Percentiles rank a stretch among this genome's conserved stretches.
These are phyloP conservation scores for Aviceda subcristata DNA, from an alignment of 2,113 vertebrate genomes.

Conservation along the genomic window DNA sequence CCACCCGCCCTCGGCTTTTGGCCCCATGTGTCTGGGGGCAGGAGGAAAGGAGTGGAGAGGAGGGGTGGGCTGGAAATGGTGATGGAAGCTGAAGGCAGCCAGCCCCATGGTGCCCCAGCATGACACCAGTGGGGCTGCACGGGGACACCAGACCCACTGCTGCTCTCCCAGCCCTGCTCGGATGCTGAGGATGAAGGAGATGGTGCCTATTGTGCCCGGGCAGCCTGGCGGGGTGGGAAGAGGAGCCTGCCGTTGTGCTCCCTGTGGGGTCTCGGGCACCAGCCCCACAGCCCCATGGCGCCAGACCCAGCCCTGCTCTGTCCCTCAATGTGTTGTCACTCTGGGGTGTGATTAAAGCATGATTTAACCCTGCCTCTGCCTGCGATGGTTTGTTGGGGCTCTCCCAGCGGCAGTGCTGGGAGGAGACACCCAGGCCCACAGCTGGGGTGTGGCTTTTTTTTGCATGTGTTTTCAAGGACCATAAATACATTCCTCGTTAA, in stretches of 20 bases:
- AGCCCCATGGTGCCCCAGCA: accelerated
- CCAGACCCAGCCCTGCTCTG: neutral
- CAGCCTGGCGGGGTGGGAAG: neutral
- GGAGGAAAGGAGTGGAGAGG: neutral
- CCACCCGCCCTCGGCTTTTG: neutral
- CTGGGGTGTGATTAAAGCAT: slow-evolving; percentile 8
- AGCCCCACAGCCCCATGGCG: accelerated
- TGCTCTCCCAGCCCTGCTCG: neutral
- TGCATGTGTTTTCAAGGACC: neutral
- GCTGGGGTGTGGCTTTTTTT: neutral
- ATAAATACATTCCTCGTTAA: neutral
- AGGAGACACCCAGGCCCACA: neutral
- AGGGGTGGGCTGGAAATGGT: neutral
- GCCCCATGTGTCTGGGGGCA: neutral
- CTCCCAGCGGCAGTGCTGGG: neutral
- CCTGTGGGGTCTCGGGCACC: accelerated
- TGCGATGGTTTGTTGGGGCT: neutral
- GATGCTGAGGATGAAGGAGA: neutral
- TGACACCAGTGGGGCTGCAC: neutral
- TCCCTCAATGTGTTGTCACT: neutral
- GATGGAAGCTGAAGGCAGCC: neutral
- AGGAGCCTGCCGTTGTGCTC: neutral
- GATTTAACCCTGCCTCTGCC: neutral
- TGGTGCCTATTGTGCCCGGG: accelerated
- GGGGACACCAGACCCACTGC: neutral